These are phyloP conservation scores for Lathronympha strigana DNA, from an alignment of 2,888 invertebrate genomes.

Conservation along the genomic window DNA sequence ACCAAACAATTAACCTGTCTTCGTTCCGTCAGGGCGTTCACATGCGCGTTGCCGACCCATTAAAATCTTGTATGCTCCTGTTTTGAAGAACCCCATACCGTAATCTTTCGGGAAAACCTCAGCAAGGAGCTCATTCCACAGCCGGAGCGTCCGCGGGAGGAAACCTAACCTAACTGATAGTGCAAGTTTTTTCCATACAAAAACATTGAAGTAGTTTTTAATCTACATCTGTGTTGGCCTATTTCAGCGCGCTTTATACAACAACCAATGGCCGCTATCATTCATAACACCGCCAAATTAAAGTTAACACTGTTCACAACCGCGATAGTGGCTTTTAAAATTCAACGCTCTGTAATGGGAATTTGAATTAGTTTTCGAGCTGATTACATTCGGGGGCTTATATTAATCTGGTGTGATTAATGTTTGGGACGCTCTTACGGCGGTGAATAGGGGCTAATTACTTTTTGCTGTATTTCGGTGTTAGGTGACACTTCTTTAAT, in stretches of 20 bases:
- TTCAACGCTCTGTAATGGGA: conserved; percentile 15
- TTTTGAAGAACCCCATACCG: no score
- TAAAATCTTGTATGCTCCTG: no score
- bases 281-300: conserved; percentile 26
- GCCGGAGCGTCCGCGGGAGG: no score
- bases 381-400: conserved; percentile 4
- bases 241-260: neutral
- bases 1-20: no score
- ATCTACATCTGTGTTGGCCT: conserved; percentile 12
- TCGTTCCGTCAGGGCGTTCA: no score
- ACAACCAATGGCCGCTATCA: conserved; percentile 7
- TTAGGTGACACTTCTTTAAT: no score
- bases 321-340: conserved; percentile 19
- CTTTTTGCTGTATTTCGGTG: neutral
- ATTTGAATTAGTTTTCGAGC: conserved; percentile 14
- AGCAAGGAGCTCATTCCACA: no score
- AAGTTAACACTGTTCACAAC: conserved; percentile 12
- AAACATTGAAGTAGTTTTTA: conserved; percentile 8
- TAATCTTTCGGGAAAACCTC: no score
- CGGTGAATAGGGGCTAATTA: neutral
- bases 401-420: neutral
- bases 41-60: no score
- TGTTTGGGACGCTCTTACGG: neutral
- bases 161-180: no score
- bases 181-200: neutral